phyloP scores from a whole-genome alignment of 2,888 invertebrate species.

The Coenonympha glycerion region DNA sequence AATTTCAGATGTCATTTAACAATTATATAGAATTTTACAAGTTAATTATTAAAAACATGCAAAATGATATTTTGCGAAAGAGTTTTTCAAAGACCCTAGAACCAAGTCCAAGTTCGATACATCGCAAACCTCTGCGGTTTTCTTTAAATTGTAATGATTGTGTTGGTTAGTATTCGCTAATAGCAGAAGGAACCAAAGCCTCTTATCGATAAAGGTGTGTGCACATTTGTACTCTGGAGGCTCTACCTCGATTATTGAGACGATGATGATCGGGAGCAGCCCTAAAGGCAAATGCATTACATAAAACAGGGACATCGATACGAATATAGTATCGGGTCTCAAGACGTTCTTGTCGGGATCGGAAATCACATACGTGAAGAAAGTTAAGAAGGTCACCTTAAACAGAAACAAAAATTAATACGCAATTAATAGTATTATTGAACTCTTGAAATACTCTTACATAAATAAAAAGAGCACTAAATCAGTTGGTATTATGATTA shows the following conservation, averaged over 20 bases:
- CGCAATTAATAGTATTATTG: too few relatives aligned
- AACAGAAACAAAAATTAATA: conserved; percentile 36
- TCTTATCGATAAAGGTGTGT: conserved; percentile 30
- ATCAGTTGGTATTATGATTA: too few relatives aligned
- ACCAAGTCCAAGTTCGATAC: too few relatives aligned
- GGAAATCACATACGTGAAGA: conserved; percentile 85
- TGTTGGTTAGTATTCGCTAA: conserved; percentile 21
- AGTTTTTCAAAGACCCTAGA: too few relatives aligned
- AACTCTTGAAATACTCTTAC: too few relatives aligned
- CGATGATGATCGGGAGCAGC: conserved; percentile 85
- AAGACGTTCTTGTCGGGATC: conserved; percentile 81
- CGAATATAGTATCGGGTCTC: conserved; percentile 89
- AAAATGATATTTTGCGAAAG: too few relatives aligned
- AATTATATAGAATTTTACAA: too few relatives aligned
- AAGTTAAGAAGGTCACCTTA: conserved; percentile 89
- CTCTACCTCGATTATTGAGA: conserved; percentile 82
- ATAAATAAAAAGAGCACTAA: too few relatives aligned
- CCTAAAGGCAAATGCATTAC: conserved; percentile 90
- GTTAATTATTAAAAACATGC: too few relatives aligned
- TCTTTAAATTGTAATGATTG: conserved; percentile 10
- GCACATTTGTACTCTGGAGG: conserved; percentile 13
- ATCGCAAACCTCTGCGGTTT: conserved; percentile 20
- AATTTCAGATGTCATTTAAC: too few relatives aligned
- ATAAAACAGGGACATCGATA: conserved; percentile 90
- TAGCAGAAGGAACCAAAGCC: conserved; percentile 52